Evolutionary conservation across 2,888 invertebrate species (phyloP).

Genomic region (Digitonthophagus gazella): DNA sequence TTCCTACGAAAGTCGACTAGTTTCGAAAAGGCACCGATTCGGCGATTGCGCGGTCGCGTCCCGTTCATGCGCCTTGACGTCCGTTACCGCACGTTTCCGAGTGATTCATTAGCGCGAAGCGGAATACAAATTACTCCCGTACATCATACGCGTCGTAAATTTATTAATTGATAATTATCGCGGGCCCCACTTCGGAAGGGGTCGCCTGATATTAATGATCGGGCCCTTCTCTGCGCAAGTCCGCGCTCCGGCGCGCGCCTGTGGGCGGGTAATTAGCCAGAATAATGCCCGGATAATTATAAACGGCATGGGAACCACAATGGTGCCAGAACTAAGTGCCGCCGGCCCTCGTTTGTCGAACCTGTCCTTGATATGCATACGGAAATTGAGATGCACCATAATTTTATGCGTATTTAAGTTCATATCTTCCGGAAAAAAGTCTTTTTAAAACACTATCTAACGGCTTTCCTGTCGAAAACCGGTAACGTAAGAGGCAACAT

Average conservation of each 20-base stretch:
- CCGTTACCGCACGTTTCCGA: conserved; percentile 30
- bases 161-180: conserved; percentile 33
- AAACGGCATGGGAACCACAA: conserved; percentile 22
- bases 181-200: conserved; percentile 27
- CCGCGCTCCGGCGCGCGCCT: conserved; percentile 26
- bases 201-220: conserved; percentile 32
- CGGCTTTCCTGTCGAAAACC: too few species aligned
- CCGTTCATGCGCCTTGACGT: background rate
- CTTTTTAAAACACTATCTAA: too few species aligned
- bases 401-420: conserved; percentile 1
- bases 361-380: background rate
- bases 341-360: conserved; percentile 18
- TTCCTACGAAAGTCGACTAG: background rate
- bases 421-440: background rate
- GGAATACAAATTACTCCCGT: conserved; percentile 33
- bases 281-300: conserved; percentile 33
- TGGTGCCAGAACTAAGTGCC: conserved; percentile 32
- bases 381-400: background rate
- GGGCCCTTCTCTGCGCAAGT: conserved; percentile 25
- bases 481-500: too few species aligned
- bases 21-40: background rate
- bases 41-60: background rate
- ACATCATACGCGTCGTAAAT: conserved; percentile 33
- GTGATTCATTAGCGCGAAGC: conserved; percentile 31
- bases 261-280: conserved; percentile 34